Evolutionary conservation across 2,797 vertebrate species (phyloP), one percentile per base, ranked within the genome.

Genomic region (Oreochromis grahami): DNA sequence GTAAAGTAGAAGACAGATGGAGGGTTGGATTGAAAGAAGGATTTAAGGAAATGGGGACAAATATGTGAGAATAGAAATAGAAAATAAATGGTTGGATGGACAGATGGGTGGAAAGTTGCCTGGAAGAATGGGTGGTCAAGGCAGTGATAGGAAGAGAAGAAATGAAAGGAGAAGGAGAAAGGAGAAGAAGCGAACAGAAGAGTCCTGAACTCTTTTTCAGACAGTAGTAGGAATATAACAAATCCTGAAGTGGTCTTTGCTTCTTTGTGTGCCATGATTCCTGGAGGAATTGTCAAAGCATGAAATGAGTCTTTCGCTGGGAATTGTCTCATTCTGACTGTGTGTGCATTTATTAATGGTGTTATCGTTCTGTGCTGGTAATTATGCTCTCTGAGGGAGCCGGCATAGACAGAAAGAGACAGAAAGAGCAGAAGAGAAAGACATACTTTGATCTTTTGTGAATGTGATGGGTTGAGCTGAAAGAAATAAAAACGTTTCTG

Each of bases 341-440:
- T 91, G 92, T 85, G 89, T 86, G 84, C 87, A 91, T 88, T 94
- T 95, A 93, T 95, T 96, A 95, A 96, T 95, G 93, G 94, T 94
- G 94, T 96, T 96, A 96, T 96, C 96, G 86, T 95, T 94, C 94
- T 92, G 92, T 95, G 93, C 94, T 96, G 94, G 94, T 96, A 96
- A 96, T 96, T 96, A 96, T 91, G 89, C 92, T 94, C 92, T 95
- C 93, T 88, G 86, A 92, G 94, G 92, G 91, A 91, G 91, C 93
- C 13, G 86, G 84, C 88, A 82, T 74, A 90, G 91, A 90, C 91
- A 80, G 89, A 89, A 88, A 86, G 79, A 87, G 89, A 91, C 80
- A 84, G 89, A 91, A 91, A 90, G 90, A 91, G 89, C 85, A 56
- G 86, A 89, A 77, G 89, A 94, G 91, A 91, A 94, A 95, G 94